Evolutionary conservation across 2,888 invertebrate species (phyloP), one percentile per base, ranked within the genome.

Genomic region (Cephus runcator): DNA sequence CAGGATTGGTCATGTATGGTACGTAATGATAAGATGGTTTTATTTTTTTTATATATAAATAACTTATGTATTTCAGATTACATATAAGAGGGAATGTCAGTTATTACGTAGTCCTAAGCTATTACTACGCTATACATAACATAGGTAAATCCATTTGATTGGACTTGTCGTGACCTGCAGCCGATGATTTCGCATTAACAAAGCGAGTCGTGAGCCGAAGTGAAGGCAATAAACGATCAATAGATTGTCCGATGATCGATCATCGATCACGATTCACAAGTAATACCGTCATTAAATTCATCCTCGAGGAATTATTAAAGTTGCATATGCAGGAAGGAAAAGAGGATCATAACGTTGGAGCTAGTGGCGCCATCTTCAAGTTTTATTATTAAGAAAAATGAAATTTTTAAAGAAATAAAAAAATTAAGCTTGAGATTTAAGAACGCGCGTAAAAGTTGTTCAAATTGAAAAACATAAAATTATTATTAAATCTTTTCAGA

Each of bases 21-120:
- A 23, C 77, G 80, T 79, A 79, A 78, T 74, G 9, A 12, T 33
- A 31, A 68, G 34, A 33, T n/a, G 6, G 23, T 40, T 69, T 3
- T 4, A 15, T 79, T 77, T 76, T 77, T 77, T 30, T 68, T 11
- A 77, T 81, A 74, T 77, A 82, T 81, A 81, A 81, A 81, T 81
- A 80, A 81, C 78, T 79, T 81, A 83, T 83, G 79, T 83, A 83
- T 83, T 83, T 79, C 34, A 77, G 75, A 79, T 36, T 83, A 77
- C 76, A 83, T 79, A 71, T 71, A 71, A 71, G 34, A 71, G 71
- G 71, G 71, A 71, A 71, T 71, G 71, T 71, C 71, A 71, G 71
- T 31, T 71, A 71, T 71, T 71, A 71, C 34, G 34, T 71, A 71
- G 56, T 23, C 23, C 56, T 56, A 56, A 23, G 56, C 56, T 56